These are phyloP conservation scores for Eulithis prunata DNA, from an alignment of 2,888 invertebrate genomes.

Conservation along the genomic window DNA sequence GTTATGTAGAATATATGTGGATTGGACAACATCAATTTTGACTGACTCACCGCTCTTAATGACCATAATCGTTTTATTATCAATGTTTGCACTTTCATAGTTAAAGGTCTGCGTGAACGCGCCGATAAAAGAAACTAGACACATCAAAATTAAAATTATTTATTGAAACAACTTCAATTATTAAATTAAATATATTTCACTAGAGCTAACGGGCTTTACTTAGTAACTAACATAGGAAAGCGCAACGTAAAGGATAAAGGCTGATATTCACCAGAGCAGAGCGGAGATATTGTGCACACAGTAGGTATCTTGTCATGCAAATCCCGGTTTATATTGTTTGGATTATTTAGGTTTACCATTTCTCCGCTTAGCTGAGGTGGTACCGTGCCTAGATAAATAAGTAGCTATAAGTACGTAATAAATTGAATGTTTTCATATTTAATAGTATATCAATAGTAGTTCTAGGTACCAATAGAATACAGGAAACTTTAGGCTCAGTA, in stretches of 20 bases:
- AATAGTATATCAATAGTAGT: conserved; percentile 40
- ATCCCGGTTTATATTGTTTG: neutral
- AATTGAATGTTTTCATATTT: conserved; percentile 45
- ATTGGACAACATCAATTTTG: no score
- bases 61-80: conserved; percentile 13
- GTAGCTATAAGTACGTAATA: conserved; percentile 74
- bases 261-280: conserved; percentile 16
- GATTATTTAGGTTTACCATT: conserved; percentile 3
- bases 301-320: conserved; percentile 3
- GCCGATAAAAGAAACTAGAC: conserved; percentile 43
- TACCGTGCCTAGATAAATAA: conserved; percentile 45
- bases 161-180: conserved; percentile 81
- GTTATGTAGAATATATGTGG: no score
- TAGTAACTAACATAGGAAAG: conserved; percentile 75
- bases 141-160: conserved; percentile 79
- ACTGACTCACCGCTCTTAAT: conserved; percentile 24
- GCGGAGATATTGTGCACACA: conserved; percentile 2
- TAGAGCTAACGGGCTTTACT: conserved; percentile 76
- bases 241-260: conserved; percentile 65
- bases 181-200: conserved; percentile 76
- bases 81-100: conserved; percentile 35
- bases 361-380: conserved; percentile 12
- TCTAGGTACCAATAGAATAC: conserved; percentile 75
- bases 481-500: conserved; percentile 62
- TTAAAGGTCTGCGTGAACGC: conserved; percentile 8